Conservation (phyloP, 2,113 vertebrate genomes). For the Odobenus rosmarus region DNA sequence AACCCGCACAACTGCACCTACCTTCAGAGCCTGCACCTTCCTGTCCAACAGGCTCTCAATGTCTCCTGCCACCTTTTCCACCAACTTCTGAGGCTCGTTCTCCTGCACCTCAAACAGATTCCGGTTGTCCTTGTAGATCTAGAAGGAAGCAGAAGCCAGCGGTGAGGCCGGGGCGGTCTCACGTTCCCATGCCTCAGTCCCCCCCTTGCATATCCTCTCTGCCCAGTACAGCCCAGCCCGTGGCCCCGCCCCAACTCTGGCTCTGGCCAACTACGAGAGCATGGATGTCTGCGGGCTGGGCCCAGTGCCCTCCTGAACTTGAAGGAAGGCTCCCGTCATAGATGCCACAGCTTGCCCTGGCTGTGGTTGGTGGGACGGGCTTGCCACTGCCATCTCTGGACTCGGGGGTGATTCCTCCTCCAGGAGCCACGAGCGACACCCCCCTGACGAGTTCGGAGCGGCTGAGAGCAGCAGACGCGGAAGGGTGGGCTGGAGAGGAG, state of each 20-base stretch:
- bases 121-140: constrained; percentile 98
- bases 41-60: constrained; percentile 96
- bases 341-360: not conserved
- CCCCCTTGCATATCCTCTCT: not conserved
- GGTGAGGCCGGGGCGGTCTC: constrained; percentile 27
- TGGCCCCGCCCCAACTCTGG: rapidly evolving
- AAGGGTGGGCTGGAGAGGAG: not conserved
- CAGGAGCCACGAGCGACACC: not conserved
- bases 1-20: constrained; percentile 78
- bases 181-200: not conserved
- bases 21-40: constrained; percentile 98
- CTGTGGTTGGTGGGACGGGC: not conserved
- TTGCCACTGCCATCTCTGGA: not conserved
- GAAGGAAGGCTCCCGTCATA: not conserved
- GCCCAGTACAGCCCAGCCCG: not conserved
- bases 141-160: constrained; percentile 76
- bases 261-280: no score
- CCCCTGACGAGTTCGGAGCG: not conserved
- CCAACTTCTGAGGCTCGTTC: constrained; percentile 95
- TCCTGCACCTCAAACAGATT: constrained; percentile 97
- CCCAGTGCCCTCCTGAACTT: not conserved
- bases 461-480: not conserved
- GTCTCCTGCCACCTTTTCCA: constrained; percentile 96
- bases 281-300: not conserved
- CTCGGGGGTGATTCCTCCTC: not conserved